Evolutionary conservation across 1,140 invertebrate species (phyloP).

Genomic region (Drosophila mayri): DNA sequence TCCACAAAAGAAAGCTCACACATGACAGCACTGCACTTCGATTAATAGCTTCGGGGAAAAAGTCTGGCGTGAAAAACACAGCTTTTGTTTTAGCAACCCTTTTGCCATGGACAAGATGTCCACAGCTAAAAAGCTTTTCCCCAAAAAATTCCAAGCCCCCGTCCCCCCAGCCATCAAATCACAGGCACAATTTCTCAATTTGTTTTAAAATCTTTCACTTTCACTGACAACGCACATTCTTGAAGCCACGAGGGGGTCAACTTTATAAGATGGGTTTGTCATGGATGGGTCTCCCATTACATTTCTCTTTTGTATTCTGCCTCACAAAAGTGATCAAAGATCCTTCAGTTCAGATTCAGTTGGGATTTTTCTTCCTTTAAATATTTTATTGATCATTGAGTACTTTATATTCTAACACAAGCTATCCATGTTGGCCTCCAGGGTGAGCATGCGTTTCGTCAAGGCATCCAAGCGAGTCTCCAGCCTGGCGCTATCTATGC

Average conservation of each 20-base stretch:
- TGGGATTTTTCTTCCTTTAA: neutral
- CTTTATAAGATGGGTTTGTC: too few relatives aligned
- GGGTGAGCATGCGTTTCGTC: neutral
- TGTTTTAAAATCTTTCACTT: conserved; percentile 40
- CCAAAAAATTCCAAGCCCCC: conserved; percentile 20
- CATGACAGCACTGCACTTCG: conserved; percentile 11
- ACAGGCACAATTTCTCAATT: conserved; percentile 36
- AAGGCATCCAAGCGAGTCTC: neutral
- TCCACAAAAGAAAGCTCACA: conserved; percentile 41
- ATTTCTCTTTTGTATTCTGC: neutral
- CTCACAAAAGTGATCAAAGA: neutral
- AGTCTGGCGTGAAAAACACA: conserved; percentile 50
- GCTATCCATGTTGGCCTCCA: neutral
- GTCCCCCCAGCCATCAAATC: conserved; percentile 7
- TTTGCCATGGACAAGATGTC: conserved; percentile 41
- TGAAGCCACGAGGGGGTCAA: conserved; percentile 15
- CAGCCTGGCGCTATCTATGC: neutral
- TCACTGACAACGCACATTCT: conserved; percentile 56
- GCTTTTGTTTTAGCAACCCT: conserved; percentile 72
- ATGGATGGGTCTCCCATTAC: neutral
- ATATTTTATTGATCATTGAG: neutral
- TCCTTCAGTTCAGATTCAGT: conserved; percentile 16
- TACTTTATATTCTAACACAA: neutral
- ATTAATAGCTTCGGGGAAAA: conserved; percentile 43
- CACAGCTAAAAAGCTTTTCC: conserved; percentile 74